phyloP scores from a whole-genome alignment of 2,113 vertebrate species.

The Anhinga anhinga region DNA sequence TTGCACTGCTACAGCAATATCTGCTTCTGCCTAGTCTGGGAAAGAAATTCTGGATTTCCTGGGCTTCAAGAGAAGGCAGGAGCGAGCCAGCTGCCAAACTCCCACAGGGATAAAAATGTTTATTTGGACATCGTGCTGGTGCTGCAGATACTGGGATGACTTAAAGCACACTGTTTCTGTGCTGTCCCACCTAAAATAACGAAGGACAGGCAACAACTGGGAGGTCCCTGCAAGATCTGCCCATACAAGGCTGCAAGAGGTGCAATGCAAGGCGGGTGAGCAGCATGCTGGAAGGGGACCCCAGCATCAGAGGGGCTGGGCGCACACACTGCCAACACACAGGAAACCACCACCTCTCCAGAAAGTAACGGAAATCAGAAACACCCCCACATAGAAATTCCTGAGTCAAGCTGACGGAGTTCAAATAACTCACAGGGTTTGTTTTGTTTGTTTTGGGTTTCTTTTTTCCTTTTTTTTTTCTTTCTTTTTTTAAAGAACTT shows the following conservation, averaged over 20 bases:
- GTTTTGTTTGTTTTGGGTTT: background rate
- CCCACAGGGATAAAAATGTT: background rate
- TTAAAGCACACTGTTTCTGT: background rate
- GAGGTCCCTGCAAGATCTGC: background rate
- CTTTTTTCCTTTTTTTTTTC: accelerated
- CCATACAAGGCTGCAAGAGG: background rate
- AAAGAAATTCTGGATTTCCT: background rate
- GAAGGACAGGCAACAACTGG: background rate
- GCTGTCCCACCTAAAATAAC: background rate
- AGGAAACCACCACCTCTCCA: background rate
- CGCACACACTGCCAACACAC: background rate
- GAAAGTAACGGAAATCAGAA: background rate
- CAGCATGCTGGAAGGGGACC: background rate
- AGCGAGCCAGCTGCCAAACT: background rate
- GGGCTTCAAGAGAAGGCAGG: background rate
- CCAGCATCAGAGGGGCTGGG: accelerated
- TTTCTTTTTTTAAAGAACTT: background rate
- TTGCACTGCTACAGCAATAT: background rate
- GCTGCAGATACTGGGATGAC: background rate
- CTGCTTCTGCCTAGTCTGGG: background rate
- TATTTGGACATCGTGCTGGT: background rate
- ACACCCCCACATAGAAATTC: background rate
- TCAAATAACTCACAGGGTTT: background rate
- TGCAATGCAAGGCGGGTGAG: background rate
- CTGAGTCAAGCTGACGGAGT: background rate